Conservation (phyloP, 1,140 invertebrate genomes). For the Hydropsyche tenuis region DNA sequence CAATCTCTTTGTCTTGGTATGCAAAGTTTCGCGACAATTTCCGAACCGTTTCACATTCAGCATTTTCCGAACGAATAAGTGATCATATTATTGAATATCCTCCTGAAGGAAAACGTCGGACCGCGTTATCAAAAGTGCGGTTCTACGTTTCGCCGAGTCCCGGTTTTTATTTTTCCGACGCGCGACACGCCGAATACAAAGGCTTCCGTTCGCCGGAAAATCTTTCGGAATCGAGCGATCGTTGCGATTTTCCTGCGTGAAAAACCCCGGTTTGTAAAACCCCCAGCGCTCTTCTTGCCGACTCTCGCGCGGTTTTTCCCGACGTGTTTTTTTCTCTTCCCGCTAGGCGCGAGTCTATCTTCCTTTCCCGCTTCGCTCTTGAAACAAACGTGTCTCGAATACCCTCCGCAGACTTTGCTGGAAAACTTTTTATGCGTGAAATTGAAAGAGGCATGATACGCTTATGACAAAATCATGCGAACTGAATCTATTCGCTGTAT, state of each 20-base stretch:
- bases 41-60: no score
- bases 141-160: no score
- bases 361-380: not conserved
- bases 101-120: no score
- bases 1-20: no score
- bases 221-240: slow-evolving; percentile 21
- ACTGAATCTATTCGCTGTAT: slow-evolving; percentile 29
- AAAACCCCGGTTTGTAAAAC: slow-evolving; percentile 1
- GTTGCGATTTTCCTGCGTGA: slow-evolving; percentile 9
- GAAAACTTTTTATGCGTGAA: slow-evolving; percentile 36
- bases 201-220: slow-evolving; percentile 10
- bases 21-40: no score
- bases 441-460: slow-evolving; percentile 33
- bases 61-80: no score
- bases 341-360: no score
- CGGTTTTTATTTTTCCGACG: no score
- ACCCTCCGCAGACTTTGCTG: slow-evolving; percentile 14
- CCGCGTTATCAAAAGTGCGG: no score
- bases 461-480: slow-evolving; percentile 38
- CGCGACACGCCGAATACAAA: slow-evolving; percentile 8
- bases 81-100: no score
- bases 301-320: not conserved
- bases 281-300: no score
- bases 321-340: not conserved
- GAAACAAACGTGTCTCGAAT: slow-evolving; percentile 35